Evolutionary conservation across 2,113 vertebrate species (phyloP), one percentile per base, ranked within the genome.

Genomic region (Pleuronectes platessa): DNA sequence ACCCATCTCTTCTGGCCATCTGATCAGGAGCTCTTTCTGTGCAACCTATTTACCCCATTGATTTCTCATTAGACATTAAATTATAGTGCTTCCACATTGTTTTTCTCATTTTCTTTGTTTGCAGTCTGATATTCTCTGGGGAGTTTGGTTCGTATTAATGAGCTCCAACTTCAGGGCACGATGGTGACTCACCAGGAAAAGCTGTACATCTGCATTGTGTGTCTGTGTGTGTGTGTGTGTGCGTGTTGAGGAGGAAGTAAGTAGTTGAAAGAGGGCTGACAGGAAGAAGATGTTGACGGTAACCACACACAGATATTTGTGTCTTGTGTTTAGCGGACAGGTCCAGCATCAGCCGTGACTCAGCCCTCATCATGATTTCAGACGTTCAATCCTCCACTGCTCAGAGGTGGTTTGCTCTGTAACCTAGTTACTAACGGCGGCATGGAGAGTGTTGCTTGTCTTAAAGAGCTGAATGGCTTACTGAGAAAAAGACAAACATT

Each of bases 141-240:
- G 76, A 14, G 26, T 45, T 63, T 13, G 51, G 47, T 58, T 74
- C 70, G 23, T 76, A n/a, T n/a, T n/a, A 81, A 83, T 73, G 67
- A 73, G 56, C 74, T 71, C 24, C 5, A 66, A 14, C 74, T 65
- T 51, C 31, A 47, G 67, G 5, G 53, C 65, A 35, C 73, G 68
- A 67, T 5, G 42, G 58, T 83, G 79, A 83, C 71, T 87, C 69
- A 76, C 75, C 71, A 40, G 53, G 58, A 81, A 79, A 71, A 73
- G 64, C 49, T 21, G 64, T 37, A 37, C 45, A 71, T 75, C 60
- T 71, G 61, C 26, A 2, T n/a, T 20, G 47, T 51, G 47, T 18
- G 47, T 51, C 17, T 18, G 45, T 20, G 24, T 47, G 24, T 66
- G 42, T 61, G 59, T 24, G 31, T 3, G 24, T 47, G 24, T 62